A percentile compares a stretch with the other conserved stretches of the same genome.
These are phyloP conservation scores for Drosophila lacicola DNA, from an alignment of 2,888 invertebrate genomes.

Conservation along the genomic window DNA sequence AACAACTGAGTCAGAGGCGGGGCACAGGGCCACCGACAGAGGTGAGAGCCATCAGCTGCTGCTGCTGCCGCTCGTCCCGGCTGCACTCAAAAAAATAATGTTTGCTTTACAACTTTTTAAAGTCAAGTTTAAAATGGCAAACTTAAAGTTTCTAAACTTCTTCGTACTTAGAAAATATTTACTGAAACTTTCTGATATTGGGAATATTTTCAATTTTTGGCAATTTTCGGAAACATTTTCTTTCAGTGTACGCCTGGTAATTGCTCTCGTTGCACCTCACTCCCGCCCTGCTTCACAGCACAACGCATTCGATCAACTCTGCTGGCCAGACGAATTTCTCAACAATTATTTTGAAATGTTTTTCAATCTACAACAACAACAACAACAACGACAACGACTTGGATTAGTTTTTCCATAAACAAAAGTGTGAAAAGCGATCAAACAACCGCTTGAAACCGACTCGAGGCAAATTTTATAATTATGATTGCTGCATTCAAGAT, in stretches of 20 bases:
- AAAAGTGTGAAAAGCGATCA: conserved; percentile 52
- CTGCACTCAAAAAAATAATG: not conserved
- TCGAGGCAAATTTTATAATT: conserved; percentile 63
- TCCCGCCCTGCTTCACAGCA: too few species aligned
- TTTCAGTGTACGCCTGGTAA: conserved; percentile 33
- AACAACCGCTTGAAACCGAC: conserved; percentile 54
- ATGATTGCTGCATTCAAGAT: conserved; percentile 60
- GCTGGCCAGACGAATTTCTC: conserved; percentile 74
- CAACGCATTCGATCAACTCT: not conserved
- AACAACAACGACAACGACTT: conserved; percentile 13
- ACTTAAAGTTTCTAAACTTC: too few species aligned
- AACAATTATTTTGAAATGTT: conserved; percentile 80
- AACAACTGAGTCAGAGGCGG: conserved; percentile 16
- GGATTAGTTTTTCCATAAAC: conserved; percentile 61
- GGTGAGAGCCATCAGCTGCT: conserved; percentile 29
- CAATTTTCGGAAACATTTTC: not conserved
- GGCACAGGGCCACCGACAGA: conserved; percentile 5
- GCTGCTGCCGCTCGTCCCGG: conserved; percentile 12
- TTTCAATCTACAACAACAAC: conserved; percentile 66
- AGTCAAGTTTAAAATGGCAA: too few species aligned
- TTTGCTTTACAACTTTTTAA: too few species aligned
- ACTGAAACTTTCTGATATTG: too few species aligned
- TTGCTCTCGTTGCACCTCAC: conserved; percentile 35
- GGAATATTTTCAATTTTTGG: too few species aligned
- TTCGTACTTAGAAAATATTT: too few species aligned